Evolutionary conservation across 2,888 invertebrate species (phyloP), one percentile per base, ranked within the genome.

Genomic region (Romanomermis culicivorax): DNA sequence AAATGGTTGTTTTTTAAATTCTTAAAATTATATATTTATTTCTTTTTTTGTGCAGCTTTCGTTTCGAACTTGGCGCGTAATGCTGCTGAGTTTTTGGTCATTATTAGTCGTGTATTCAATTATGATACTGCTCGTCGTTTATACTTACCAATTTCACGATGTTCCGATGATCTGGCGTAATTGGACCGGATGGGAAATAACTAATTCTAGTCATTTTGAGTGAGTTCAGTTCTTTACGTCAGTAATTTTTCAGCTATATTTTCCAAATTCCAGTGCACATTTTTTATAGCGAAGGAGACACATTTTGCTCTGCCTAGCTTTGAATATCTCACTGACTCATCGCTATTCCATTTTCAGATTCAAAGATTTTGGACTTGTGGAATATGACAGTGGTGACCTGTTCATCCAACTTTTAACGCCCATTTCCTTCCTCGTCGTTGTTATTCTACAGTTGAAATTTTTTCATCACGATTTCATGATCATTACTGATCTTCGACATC

Each of bases 391-490:
- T 1, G 85, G 84, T 59, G 82, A 84, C 64, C 75, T 97, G 58
- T 91, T 95, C 69, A 78, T 87, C 17, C 81, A 86, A 65, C 75
- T 97, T 26, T 76, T 95, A 56, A 87, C 88, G 0, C 95, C 97
- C 0, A 95, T 95, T 1, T 80, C 85, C 63, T 89, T 99, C 70
- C 82, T 99, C 14, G 85, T 97, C 55, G 82, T 95, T 59, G 87
- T 93, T 7, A 93, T 93, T 60, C 80, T 97, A 63, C 97, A 99
- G 73, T 69, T 83, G 52, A 93, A 97, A 71, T 95, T 95, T 71
- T 95, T 97, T 75, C 95, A 97, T 69, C 80, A 80, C 61, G 85
- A 23, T 87, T 61, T 97, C 95, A 79, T 95, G n/a, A n/a, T n/a
- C n/a, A n/a, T n/a, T n/a, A n/a, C n/a, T n/a, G n/a, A n/a, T n/a